A percentile compares a stretch with the other conserved stretches of the same genome.
These are phyloP conservation scores for Bostrychus sinensis DNA, from an alignment of 2,113 vertebrate species.

Conservation along the genomic window DNA sequence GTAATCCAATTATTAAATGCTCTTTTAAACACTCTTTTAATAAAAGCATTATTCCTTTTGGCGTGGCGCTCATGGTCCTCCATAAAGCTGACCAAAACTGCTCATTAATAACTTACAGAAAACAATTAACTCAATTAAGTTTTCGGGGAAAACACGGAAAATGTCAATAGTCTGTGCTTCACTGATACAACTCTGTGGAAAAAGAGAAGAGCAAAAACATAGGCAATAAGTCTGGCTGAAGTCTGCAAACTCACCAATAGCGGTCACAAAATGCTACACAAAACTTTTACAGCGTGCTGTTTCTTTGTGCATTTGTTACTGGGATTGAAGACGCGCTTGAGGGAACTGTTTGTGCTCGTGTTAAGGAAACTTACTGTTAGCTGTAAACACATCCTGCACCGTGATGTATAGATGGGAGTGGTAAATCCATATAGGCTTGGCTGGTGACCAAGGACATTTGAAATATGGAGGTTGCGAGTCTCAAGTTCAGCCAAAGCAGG, in stretches of 20 bases:
- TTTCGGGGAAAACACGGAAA: too few relatives aligned
- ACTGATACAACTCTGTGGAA: too few relatives aligned
- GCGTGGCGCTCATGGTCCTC: too few relatives aligned
- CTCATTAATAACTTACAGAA: too few relatives aligned
- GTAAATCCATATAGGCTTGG: slow-evolving; percentile 1
- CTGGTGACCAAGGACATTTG: background rate
- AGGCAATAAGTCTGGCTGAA: background rate
- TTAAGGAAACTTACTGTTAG: slow-evolving; percentile 1
- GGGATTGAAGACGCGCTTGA: background rate
- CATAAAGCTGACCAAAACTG: too few relatives aligned
- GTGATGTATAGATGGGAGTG: background rate
- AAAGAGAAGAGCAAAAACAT: background rate
- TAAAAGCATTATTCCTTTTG: too few relatives aligned
- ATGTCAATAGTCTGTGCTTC: too few relatives aligned
- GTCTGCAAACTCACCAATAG: background rate
- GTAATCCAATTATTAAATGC: too few relatives aligned
- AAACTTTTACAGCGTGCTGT: background rate
- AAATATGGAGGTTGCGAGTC: slow-evolving; percentile 1
- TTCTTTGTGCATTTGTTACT: slow-evolving; percentile 7
- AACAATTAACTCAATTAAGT: too few relatives aligned
- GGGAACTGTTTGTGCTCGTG: background rate
- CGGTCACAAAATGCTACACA: background rate
- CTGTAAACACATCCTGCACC: slow-evolving; percentile 7
- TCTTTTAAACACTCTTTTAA: too few relatives aligned
- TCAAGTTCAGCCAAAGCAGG: slow-evolving; percentile 3